Evolutionary conservation across 2,888 invertebrate genomes (phyloP), one percentile per base, ranked within the genome.

Genomic region (Timandra comae): DNA sequence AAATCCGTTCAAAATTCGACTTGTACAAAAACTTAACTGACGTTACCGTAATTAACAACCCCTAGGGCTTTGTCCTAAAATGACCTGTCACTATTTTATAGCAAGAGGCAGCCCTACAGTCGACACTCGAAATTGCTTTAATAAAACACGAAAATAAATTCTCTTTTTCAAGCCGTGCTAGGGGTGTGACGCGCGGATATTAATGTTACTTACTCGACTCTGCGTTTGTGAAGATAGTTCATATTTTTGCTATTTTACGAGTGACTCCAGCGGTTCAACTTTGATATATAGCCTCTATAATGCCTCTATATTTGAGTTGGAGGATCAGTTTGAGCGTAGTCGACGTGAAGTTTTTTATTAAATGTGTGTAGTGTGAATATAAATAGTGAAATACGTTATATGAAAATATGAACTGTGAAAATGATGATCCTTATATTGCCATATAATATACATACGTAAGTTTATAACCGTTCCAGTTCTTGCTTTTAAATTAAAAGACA

Each of bases 141-240:
- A 70, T 76, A 74, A 71, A 76, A 71, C 63, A 61, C 54, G 56
- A 65, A 66, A 67, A 69, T 72, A 71, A 67, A 71, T 68, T 66
- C 60, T 51, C 60, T 62, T 63, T 64, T 63, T 59, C 57, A 56
- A 54, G 51, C 46, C 49, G 33, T 33, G 44, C 45, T 35, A 48
- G 33, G 40, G 46, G 52, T 47, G 46, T 38, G 38, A 35, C 42
- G 35, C 41, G 48, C 49, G 46, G 49, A 55, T 62, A 68, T 62
- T 65, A 67, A 61, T 57, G 54, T 49, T 46, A 40, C 16, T 16
- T 16, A 16, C 16, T 43, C 30, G 37, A 40, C 37, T 43, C 34
- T 38, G 29, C 34, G 35, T 42, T 48, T 45, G 50, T 41, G 32
- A 21, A 24, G 29, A 38, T 38, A 40, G 51, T 47, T 35, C 32